These are phyloP conservation scores for Clavelina lepadiformis DNA, from an alignment of 23 tunicate species.

Conservation along the genomic window DNA sequence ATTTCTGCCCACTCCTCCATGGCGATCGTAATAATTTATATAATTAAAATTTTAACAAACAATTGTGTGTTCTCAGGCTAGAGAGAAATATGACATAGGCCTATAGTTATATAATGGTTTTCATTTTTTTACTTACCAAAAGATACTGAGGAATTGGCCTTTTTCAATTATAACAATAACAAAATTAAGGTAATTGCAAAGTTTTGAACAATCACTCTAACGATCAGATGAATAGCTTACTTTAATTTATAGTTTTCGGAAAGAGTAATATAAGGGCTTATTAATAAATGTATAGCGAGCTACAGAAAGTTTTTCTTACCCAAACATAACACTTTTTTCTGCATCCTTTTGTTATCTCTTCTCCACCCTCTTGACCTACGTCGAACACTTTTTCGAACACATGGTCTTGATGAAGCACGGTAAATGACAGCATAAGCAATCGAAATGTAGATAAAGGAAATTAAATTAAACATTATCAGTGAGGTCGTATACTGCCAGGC, in stretches of 20 bases:
- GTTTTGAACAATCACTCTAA: no score
- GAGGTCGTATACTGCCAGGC: constrained; percentile 75
- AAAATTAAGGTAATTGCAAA: no score
- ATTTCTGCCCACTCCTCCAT: no score
- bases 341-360: constrained; percentile 80
- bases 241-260: no score
- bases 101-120: no score
- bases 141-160: neutral
- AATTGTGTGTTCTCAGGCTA: no score
- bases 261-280: no score
- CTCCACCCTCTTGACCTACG: constrained; percentile 78
- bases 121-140: no score
- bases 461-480: constrained; percentile 47
- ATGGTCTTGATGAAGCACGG: constrained; percentile 71
- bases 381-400: constrained; percentile 80
- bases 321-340: constrained; percentile 57
- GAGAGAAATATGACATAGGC: no score
- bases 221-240: no score
- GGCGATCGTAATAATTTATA: no score
- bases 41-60: no score
- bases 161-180: neutral
- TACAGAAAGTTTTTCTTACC: constrained; percentile 29
- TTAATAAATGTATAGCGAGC: neutral
- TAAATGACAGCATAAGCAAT: constrained; percentile 74
- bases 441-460: constrained; percentile 65